phyloP scores from a whole-genome alignment of 2,888 invertebrate species.

The Drosophila leonis region DNA sequence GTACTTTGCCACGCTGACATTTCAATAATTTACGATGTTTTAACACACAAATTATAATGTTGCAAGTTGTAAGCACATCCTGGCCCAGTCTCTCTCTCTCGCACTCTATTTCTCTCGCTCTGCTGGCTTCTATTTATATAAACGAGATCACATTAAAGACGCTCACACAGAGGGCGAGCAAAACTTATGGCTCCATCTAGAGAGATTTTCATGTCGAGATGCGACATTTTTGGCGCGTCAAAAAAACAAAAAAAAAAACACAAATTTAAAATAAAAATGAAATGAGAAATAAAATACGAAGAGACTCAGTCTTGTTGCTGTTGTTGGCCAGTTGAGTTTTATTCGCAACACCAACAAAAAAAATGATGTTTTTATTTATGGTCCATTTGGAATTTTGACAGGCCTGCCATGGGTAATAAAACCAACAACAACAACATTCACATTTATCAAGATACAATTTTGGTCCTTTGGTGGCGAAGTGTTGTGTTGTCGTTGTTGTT shows the following conservation, averaged over 20 bases:
- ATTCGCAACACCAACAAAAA: slow-evolving; percentile 24
- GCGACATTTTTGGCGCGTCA: slow-evolving; percentile 71
- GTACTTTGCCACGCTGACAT: slow-evolving; percentile 80
- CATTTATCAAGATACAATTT: slow-evolving; percentile 69
- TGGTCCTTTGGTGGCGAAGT: slow-evolving; percentile 19
- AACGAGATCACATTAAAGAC: slow-evolving; percentile 72
- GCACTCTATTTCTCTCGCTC: slow-evolving; percentile 3
- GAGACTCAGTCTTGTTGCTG: slow-evolving; percentile 30
- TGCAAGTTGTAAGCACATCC: slow-evolving; percentile 57
- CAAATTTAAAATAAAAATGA: slow-evolving; percentile 6
- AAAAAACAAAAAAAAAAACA: slow-evolving; percentile 46
- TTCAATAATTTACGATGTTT: slow-evolving; percentile 85
- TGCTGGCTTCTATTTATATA: slow-evolving; percentile 78
- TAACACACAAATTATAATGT: slow-evolving; percentile 84
- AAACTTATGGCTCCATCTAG: slow-evolving; percentile 73
- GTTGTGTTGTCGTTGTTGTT: no score
- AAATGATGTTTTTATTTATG: slow-evolving; percentile 85
- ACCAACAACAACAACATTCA: slow-evolving; percentile 40
- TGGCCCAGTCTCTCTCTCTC: slow-evolving; percentile 19
- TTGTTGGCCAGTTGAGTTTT: slow-evolving; percentile 30
- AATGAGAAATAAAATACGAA: slow-evolving; percentile 36
- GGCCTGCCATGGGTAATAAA: slow-evolving; percentile 79
- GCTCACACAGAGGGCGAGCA: slow-evolving; percentile 18
- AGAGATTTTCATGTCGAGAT: slow-evolving; percentile 51
- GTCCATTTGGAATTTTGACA: slow-evolving; percentile 84